phyloP scores from a whole-genome alignment of 2,888 invertebrate genomes.

The Agrochola lychnidis region DNA sequence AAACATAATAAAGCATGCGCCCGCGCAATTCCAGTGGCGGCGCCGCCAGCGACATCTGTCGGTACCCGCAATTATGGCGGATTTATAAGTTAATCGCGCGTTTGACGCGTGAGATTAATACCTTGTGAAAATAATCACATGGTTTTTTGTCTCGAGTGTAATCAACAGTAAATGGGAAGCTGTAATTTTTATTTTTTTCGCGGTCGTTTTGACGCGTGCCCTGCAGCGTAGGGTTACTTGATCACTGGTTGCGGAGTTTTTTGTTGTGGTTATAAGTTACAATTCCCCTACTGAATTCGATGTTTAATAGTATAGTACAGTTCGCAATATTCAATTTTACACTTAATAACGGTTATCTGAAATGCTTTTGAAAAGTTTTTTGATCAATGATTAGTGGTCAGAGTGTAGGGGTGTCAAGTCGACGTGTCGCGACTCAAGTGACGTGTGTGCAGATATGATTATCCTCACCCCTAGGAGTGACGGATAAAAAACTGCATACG shows the following conservation, averaged over 20 bases:
- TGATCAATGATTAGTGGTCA: slow-evolving; percentile 83
- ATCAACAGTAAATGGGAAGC: slow-evolving; percentile 75
- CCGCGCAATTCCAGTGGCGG: slow-evolving; percentile 77
- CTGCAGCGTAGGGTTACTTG: slow-evolving; percentile 75
- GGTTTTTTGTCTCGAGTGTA: slow-evolving; percentile 74
- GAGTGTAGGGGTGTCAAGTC: slow-evolving; percentile 79
- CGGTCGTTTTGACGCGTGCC: slow-evolving; percentile 75
- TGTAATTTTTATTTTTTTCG: slow-evolving; percentile 78
- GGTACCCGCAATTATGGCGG: slow-evolving; percentile 76
- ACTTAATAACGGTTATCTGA: slow-evolving; percentile 69
- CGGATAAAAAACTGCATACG: slow-evolving; percentile 76
- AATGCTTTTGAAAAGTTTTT: slow-evolving; percentile 60
- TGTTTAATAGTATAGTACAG: slow-evolving; percentile 40
- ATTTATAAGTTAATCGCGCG: slow-evolving; percentile 80
- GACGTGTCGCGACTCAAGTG: slow-evolving; percentile 78
- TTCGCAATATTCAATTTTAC: slow-evolving; percentile 66
- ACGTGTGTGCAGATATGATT: slow-evolving; percentile 88
- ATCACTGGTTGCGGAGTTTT: slow-evolving; percentile 78
- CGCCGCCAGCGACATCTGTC: slow-evolving; percentile 83
- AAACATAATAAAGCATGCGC: slow-evolving; percentile 76
- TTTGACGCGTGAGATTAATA: slow-evolving; percentile 76
- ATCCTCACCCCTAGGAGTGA: slow-evolving; percentile 79
- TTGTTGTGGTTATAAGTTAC: slow-evolving; percentile 88
- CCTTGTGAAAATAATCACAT: slow-evolving; percentile 79
- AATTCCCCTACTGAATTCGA: slow-evolving; percentile 59